Evolutionary conservation across 1,140 invertebrate species (phyloP).

Genomic region (Aphelinus atriplicis): DNA sequence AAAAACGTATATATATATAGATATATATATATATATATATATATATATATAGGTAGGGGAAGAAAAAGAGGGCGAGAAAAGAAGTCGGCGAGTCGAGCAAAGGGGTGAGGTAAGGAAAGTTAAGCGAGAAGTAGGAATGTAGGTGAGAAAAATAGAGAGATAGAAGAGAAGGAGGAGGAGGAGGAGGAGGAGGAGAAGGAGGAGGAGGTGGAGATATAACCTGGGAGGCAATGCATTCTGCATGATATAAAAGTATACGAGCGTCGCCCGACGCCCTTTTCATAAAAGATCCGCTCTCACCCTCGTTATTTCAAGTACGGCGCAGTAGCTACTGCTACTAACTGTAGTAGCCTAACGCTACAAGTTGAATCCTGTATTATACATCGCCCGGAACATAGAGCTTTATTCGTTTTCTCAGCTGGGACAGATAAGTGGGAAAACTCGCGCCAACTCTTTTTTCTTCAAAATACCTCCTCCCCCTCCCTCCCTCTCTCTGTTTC

Average conservation of each 20-base stretch:
- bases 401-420: neutral
- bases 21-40: neutral
- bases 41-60: neutral
- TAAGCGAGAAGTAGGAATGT: too few relatives aligned
- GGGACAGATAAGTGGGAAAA: too few relatives aligned
- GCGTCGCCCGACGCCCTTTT: neutral
- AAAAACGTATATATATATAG: too few relatives aligned
- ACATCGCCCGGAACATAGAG: constrained; percentile 14
- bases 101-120: too few relatives aligned
- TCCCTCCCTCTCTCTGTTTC: too few relatives aligned
- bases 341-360: neutral
- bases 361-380: neutral
- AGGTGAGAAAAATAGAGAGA: too few relatives aligned
- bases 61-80: neutral
- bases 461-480: too few relatives aligned
- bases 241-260: constrained; percentile 14
- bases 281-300: neutral
- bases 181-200: neutral
- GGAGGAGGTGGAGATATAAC: neutral
- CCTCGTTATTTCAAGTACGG: constrained; percentile 16
- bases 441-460: too few relatives aligned
- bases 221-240: neutral
- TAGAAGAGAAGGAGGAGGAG: neutral
- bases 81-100: too few relatives aligned
- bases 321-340: neutral